Conservation (phyloP, 2,888 invertebrate species). For the Hesperia comma region DNA sequence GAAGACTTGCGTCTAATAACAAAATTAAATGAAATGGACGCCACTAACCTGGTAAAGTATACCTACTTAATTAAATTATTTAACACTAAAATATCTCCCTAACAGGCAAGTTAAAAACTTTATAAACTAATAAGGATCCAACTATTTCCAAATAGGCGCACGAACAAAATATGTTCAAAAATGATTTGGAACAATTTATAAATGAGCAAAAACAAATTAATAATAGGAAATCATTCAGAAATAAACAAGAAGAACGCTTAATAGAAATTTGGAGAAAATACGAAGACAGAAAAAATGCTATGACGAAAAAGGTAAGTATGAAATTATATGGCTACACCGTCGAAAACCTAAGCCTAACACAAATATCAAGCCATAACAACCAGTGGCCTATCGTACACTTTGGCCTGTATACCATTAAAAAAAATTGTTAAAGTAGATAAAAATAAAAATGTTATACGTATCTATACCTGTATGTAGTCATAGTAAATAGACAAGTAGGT, state of each 20-base stretch:
- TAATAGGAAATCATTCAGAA: slow-evolving; percentile 44
- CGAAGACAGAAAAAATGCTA: slow-evolving; percentile 44
- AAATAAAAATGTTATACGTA: too few species aligned
- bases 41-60: slow-evolving; percentile 42
- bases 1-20: slow-evolving; percentile 48
- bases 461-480: too few species aligned
- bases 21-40: slow-evolving; percentile 47
- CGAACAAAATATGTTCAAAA: slow-evolving; percentile 42
- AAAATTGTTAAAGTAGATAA: too few species aligned
- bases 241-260: slow-evolving; percentile 47
- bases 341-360: too few species aligned
- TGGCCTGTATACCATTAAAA: too few species aligned
- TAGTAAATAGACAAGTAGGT: not conserved
- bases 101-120: not conserved
- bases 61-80: slow-evolving; percentile 24
- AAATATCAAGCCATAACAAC: too few species aligned
- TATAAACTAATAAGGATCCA: not conserved
- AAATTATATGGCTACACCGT: not conserved
- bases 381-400: too few species aligned
- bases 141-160: not conserved
- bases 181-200: slow-evolving; percentile 48
- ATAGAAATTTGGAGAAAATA: slow-evolving; percentile 49
- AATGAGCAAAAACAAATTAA: slow-evolving; percentile 45
- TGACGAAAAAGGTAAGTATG: slow-evolving; percentile 4
- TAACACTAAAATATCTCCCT: slow-evolving; percentile 28